Base-by-base conservation (phyloP, 2,888 invertebrate genomes). In the Cosmorhoe ocellata region DNA sequence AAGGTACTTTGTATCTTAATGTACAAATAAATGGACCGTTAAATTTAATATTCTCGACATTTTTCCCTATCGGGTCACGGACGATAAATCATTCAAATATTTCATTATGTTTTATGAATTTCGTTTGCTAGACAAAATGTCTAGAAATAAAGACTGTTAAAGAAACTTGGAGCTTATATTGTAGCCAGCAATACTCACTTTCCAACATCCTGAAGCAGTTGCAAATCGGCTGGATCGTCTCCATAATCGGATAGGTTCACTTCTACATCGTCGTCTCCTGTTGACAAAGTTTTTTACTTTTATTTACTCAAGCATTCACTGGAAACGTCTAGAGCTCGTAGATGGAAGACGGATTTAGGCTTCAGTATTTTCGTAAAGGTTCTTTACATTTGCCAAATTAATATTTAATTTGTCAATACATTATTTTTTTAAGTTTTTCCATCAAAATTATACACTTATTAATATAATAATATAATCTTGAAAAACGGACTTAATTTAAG, bases 221-320 rank as follows among this genome's bases (percentile, higher is more conserved):
- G 92, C 69, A 93, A 84, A 64, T 94, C 94, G 61, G 93, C 85
- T 7, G 92, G 92, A 66, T 94, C 93, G 62, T 94, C 94, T 34
- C 91, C 91, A 77, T 94, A 94, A 71, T 94, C 94, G 12, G 84
- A 73, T 56, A 77, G 67, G 63, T 75, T 84, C 43, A 83, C 72
- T 60, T 85, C 88, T 32, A 85, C 72, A 51, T 90, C 89, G 54
- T 88, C 84, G 66, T 93, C 92, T 56, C 92, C 91, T 81, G 81
- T 55, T 58, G 37, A 66, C 53, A 64, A 61, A 56, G 43, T 51
- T 22, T 37, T 24, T 53, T 38, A 37, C 7, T 42, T 48, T 47
- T 47, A 45, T 43, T 27, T 40, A 33, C 11, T 47, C 18, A 3
- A 32, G 27, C 30, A 33, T 38, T 30, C 26, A 43, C 24, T 7